A percentile compares a stretch with the other conserved stretches of the same genome.
These are phyloP conservation scores for Drosophila multiciliata DNA, from an alignment of 2,888 invertebrate species.

Conservation along the genomic window DNA sequence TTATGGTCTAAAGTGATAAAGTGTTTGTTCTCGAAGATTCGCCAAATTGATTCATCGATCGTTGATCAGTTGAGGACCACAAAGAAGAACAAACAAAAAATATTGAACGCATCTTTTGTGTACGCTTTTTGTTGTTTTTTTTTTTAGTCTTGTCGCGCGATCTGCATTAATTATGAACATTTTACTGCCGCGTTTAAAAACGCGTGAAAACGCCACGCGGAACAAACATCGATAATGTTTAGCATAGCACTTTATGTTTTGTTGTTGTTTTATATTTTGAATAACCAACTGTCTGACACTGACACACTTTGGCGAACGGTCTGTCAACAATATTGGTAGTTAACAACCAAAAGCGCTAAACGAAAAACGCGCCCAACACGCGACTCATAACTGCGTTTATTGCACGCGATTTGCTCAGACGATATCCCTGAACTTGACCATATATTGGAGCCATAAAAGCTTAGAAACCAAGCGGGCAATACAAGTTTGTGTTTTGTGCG, in stretches of 20 bases:
- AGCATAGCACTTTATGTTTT: slow-evolving; percentile 70
- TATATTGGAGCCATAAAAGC: slow-evolving; percentile 37
- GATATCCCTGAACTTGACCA: slow-evolving; percentile 70
- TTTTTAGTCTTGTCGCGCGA: slow-evolving; percentile 7
- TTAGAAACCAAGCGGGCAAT: slow-evolving; percentile 34
- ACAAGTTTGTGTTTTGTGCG: slow-evolving; percentile 28
- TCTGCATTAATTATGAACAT: slow-evolving; percentile 63
- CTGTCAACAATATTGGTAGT: slow-evolving; percentile 12
- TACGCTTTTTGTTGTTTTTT: slow-evolving; percentile 17
- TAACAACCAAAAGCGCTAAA: slow-evolving; percentile 1
- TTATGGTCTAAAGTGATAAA: slow-evolving; percentile 26
- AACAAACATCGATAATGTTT: slow-evolving; percentile 55
- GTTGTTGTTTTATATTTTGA: slow-evolving; percentile 36
- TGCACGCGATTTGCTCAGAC: slow-evolving; percentile 26
- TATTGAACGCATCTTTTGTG: slow-evolving; percentile 30
- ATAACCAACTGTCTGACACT: slow-evolving; percentile 60
- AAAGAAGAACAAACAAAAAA: background rate
- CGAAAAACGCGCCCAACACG: slow-evolving; percentile 29
- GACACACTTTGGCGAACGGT: slow-evolving; percentile 64
- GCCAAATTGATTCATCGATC: slow-evolving; percentile 34
- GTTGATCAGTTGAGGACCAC: slow-evolving; percentile 20
- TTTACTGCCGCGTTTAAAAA: slow-evolving; percentile 36
- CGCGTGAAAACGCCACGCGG: slow-evolving; percentile 36
- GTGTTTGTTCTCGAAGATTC: slow-evolving; percentile 54
- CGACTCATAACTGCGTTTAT: slow-evolving; percentile 10